These are phyloP conservation scores for Lordiphosa collinella DNA, from an alignment of 1,140 invertebrate species.

Conservation along the genomic window DNA sequence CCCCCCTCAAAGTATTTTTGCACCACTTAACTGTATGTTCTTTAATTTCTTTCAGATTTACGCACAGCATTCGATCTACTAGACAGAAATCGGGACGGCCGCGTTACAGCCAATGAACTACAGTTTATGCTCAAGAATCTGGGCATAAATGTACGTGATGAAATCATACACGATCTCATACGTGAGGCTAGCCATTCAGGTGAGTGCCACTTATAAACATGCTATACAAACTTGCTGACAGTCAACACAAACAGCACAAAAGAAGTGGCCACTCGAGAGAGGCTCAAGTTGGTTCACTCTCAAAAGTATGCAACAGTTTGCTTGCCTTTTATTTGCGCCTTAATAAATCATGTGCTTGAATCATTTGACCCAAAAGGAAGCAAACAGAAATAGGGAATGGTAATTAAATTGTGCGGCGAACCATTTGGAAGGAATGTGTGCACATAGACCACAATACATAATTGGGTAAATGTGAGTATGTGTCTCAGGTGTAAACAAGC, in stretches of 20 bases:
- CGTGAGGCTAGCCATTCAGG: conserved; percentile 86
- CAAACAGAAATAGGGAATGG: conserved; percentile 1
- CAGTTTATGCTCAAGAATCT: conserved; percentile 88
- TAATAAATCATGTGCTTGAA: conserved; percentile 1
- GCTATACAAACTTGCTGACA: background rate
- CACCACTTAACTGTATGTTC: no score
- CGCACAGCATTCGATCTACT: conserved; percentile 87
- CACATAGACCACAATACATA: background rate
- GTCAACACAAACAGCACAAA: conserved; percentile 7
- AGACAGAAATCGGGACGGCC: conserved; percentile 87
- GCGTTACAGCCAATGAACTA: conserved; percentile 85
- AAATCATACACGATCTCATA: conserved; percentile 85
- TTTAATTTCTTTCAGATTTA: conserved; percentile 82
- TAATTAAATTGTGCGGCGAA: conserved; percentile 1
- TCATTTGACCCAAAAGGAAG: background rate
- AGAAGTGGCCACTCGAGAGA: conserved; percentile 20
- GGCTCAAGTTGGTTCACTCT: conserved; percentile 12
- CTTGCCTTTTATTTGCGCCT: conserved; percentile 1
- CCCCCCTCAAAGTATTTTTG: no score
- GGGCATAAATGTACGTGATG: conserved; percentile 86
- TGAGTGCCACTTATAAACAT: conserved; percentile 62
- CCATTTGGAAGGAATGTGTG: background rate
- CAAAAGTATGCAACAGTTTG: conserved; percentile 45
- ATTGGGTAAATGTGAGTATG: background rate
- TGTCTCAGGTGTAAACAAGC: no score